Evolutionary conservation across 2,888 invertebrate genomes (phyloP).

Genomic region (Dicyrtomina minuta): DNA sequence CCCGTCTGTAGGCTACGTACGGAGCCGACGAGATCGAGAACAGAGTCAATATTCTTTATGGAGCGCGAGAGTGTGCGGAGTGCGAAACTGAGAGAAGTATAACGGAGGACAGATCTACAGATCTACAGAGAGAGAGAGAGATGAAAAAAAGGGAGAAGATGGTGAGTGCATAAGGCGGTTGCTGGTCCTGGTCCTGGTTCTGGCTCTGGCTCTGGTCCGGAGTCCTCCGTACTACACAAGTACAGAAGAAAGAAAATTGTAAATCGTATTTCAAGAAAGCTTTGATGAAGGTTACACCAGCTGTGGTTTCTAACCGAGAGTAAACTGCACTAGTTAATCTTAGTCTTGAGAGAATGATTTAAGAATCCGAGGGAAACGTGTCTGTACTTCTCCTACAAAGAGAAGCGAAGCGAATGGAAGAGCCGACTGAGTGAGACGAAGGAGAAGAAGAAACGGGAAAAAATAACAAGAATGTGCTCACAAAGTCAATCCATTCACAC

Average conservation of each 20-base stretch:
- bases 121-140: neutral
- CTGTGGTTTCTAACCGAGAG: constrained; percentile 29
- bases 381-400: neutral
- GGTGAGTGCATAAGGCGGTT: neutral
- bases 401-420: no score
- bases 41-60: no score
- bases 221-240: neutral
- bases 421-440: neutral
- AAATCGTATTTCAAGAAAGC: constrained; percentile 19
- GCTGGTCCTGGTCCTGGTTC: neutral
- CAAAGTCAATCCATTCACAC: constrained; percentile 14
- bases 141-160: constrained; percentile 1
- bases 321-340: constrained; percentile 31
- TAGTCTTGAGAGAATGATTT: constrained; percentile 33
- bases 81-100: no score
- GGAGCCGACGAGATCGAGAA: no score
- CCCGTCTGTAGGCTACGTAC: no score
- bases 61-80: no score
- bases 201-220: neutral
- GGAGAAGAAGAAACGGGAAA: neutral
- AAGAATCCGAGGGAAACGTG: constrained; percentile 10
- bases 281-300: constrained; percentile 28
- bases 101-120: no score
- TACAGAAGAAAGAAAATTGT: neutral
- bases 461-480: constrained; percentile 5